These are phyloP conservation scores for Mycogona germanica DNA, from an alignment of 2,888 invertebrate genomes.

Conservation along the genomic window DNA sequence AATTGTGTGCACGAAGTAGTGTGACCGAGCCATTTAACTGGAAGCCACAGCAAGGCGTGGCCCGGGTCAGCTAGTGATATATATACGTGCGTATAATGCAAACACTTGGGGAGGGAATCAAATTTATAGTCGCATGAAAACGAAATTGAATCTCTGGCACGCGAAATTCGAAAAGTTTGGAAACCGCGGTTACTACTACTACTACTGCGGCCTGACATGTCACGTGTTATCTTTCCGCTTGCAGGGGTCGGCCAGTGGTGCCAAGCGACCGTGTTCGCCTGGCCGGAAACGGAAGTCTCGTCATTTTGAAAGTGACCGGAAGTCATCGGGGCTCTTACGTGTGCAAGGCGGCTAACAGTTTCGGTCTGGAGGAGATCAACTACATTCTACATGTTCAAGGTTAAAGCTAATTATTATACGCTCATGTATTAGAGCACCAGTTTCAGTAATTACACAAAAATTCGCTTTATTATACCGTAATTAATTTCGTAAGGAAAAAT, in stretches of 20 bases:
- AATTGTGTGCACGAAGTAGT: no score
- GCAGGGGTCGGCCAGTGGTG: conserved; percentile 7
- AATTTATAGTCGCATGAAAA: no score
- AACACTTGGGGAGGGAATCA: no score
- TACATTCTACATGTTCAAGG: conserved; percentile 58
- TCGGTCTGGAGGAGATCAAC: conserved; percentile 48
- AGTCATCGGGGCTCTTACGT: conserved; percentile 34
- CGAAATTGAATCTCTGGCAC: neutral
- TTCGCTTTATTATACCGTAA: no score
- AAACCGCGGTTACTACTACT: neutral
- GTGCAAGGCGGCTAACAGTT: conserved; percentile 35
- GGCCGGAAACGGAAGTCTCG: conserved; percentile 32
- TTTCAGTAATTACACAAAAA: no score
- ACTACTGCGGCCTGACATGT: neutral
- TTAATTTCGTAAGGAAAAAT: no score
- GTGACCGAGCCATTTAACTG: no score
- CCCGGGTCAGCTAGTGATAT: no score
- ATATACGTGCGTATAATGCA: no score
- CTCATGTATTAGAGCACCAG: no score
- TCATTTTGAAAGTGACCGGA: conserved; percentile 30
- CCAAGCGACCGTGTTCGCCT: conserved; percentile 7
- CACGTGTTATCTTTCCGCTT: neutral
- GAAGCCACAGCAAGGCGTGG: no score
- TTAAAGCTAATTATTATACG: no score
- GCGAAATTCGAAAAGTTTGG: neutral